Conservation (phyloP, 1,140 invertebrate species). For the Diorhabda elongata region DNA sequence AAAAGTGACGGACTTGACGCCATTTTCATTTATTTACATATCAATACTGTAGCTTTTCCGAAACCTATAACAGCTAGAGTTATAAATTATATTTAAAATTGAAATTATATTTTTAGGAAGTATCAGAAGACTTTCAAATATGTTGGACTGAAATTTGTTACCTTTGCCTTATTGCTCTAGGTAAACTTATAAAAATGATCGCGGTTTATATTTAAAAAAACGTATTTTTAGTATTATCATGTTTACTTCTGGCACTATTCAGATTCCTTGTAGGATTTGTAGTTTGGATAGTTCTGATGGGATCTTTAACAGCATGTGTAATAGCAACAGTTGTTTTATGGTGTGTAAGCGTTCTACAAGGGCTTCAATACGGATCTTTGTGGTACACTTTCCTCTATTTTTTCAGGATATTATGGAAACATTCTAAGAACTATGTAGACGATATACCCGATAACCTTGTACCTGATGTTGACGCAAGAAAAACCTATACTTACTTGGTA, state of each 20-base stretch:
- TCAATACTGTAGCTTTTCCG: too few species aligned
- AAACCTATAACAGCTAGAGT: too few species aligned
- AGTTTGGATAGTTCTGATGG: constrained; percentile 65
- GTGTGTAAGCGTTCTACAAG: constrained; percentile 48
- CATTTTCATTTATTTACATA: too few species aligned
- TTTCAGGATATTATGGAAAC: constrained; percentile 33
- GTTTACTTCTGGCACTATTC: constrained; percentile 59
- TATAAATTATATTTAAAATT: constrained; percentile 9
- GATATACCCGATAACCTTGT: constrained; percentile 12
- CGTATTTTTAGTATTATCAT: constrained; percentile 54
- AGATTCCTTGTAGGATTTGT: constrained; percentile 60
- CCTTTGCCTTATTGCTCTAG: constrained; percentile 58
- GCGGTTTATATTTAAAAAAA: constrained; percentile 11
- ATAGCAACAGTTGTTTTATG: constrained; percentile 63
- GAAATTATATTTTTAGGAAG: constrained; percentile 52
- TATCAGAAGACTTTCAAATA: constrained; percentile 56
- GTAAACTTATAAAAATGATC: constrained; percentile 45
- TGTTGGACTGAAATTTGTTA: constrained; percentile 62
- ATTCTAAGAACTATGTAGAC: constrained; percentile 19
- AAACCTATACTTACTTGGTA: constrained; percentile 48
- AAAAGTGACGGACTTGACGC: too few species aligned
- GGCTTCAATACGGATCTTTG: constrained; percentile 4
- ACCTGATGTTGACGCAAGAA: constrained; percentile 24
- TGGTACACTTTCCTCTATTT: background rate
- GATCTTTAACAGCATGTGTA: constrained; percentile 56